Percentiles rank a stretch among this genome's conserved stretches.
These are phyloP conservation scores for Acridotheres tristis DNA, from an alignment of 2,797 vertebrate genomes.

Conservation along the genomic window DNA sequence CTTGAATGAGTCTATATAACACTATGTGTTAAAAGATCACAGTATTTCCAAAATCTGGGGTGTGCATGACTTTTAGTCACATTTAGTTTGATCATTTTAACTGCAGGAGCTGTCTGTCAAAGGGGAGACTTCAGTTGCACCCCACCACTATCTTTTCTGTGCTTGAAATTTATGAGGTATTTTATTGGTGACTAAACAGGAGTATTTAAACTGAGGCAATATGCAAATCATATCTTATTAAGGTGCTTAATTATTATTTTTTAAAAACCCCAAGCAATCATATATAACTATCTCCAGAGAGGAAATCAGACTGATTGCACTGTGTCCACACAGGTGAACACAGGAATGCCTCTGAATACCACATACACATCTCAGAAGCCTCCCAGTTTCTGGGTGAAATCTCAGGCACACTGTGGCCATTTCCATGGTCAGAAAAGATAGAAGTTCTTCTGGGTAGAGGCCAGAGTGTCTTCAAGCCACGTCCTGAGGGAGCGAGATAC, in stretches of 20 bases:
- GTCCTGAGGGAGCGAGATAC: neutral
- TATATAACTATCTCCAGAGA: neutral
- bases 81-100: constrained; percentile 15
- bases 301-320: neutral
- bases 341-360: neutral
- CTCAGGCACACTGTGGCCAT: accelerated
- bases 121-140: neutral
- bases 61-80: neutral
- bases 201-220: neutral
- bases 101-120: neutral
- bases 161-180: neutral
- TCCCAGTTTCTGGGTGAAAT: neutral
- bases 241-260: neutral
- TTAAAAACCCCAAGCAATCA: neutral
- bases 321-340: neutral
- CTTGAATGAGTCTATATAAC: neutral
- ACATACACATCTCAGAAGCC: neutral
- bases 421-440: neutral
- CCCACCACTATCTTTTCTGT: neutral
- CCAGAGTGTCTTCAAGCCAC: neutral
- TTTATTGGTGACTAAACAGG: neutral
- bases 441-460: neutral
- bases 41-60: constrained; percentile 8
- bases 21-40: neutral
- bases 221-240: neutral